Conservation (phyloP, 1,140 invertebrate species). For the Ostrea denselamellosa region DNA sequence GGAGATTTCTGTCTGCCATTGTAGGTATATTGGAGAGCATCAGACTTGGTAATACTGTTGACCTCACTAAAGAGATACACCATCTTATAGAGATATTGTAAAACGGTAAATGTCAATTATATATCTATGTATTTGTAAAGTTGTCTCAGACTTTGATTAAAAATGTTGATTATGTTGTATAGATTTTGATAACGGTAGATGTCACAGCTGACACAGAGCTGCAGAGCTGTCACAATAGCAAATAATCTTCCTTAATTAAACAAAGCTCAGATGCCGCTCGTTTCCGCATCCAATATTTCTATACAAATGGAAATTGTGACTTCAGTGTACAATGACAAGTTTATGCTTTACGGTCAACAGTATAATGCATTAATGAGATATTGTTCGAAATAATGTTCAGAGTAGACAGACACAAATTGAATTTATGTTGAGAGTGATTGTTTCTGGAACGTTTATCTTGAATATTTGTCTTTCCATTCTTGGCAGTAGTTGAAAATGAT, state of each 20-base stretch:
- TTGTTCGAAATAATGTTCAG: neutral
- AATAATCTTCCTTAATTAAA: neutral
- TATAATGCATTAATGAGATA: neutral
- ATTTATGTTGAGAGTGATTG: neutral
- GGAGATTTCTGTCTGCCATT: neutral
- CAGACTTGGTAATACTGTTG: neutral
- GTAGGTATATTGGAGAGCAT: neutral
- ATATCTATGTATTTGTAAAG: neutral
- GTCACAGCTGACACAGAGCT: neutral
- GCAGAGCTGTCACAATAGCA: neutral
- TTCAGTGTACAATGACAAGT: neutral
- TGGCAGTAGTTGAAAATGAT: slow-evolving; percentile 57
- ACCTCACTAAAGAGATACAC: neutral
- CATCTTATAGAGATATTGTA: neutral
- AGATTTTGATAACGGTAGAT: neutral
- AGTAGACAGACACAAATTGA: neutral
- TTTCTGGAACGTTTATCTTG: neutral
- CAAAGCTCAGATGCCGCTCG: neutral
- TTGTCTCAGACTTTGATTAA: neutral
- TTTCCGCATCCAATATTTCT: neutral
- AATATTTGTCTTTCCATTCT: neutral
- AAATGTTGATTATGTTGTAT: neutral
- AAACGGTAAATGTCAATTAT: slow-evolving; percentile 21
- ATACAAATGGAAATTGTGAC: neutral
- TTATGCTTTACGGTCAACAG: neutral